Evolutionary conservation across 2,113 vertebrate genomes (phyloP).

Genomic region (Helogale parvula): DNA sequence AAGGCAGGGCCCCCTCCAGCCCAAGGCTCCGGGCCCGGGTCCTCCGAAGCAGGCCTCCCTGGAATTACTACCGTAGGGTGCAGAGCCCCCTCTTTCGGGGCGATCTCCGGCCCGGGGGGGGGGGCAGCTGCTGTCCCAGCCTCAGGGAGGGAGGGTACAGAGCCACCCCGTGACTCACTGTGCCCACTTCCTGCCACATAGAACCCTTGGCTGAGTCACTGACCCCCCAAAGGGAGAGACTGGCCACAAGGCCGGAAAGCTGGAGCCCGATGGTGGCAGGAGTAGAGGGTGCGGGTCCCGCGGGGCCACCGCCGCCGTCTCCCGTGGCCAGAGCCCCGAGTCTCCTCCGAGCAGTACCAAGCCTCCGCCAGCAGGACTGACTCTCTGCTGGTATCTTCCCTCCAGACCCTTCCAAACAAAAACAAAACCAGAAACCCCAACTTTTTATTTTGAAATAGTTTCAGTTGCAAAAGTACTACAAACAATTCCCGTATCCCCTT

Average conservation of each 20-base stretch:
- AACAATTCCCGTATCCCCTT: background rate
- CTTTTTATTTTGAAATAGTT: slow-evolving; percentile 24
- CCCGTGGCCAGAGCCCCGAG: background rate
- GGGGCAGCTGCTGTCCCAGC: background rate
- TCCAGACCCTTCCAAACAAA: background rate
- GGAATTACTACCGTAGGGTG: background rate
- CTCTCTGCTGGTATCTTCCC: background rate
- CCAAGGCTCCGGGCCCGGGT: fast-evolving
- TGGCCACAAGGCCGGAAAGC: slow-evolving; percentile 57
- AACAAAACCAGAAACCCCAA: background rate
- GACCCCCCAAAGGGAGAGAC: slow-evolving; percentile 72
- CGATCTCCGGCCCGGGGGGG: background rate
- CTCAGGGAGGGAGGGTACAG: background rate
- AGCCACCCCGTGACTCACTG: slow-evolving; percentile 62
- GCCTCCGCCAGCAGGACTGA: fast-evolving
- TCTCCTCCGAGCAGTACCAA: background rate
- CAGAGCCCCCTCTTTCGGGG: background rate
- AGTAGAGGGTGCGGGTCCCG: background rate
- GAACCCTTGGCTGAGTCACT: slow-evolving; percentile 72
- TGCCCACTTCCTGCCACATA: slow-evolving; percentile 76
- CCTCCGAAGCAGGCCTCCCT: fast-evolving
- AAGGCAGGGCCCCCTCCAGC: fast-evolving
- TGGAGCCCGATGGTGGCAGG: background rate
- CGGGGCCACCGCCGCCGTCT: fast-evolving
- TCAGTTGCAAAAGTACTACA: background rate